Evolutionary conservation across 2,797 vertebrate species (phyloP).

Genomic region (Leuciscus waleckii): DNA sequence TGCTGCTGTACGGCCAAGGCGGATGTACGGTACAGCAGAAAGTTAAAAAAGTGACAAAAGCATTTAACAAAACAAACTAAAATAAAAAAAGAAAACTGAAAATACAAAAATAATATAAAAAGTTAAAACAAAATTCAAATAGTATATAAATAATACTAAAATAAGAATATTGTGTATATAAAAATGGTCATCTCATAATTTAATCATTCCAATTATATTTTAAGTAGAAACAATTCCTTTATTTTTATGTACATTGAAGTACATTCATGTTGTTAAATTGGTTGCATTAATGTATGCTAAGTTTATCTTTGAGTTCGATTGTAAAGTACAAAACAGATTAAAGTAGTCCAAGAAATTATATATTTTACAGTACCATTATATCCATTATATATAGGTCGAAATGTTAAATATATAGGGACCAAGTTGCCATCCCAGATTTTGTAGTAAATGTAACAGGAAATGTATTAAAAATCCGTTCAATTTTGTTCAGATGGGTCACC

Average conservation of each 20-base stretch:
- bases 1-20: too few relatives aligned
- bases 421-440: not conserved
- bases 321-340: not conserved
- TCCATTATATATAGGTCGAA: not conserved
- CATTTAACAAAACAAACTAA: not conserved
- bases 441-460: not conserved
- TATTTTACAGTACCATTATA: not conserved
- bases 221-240: not conserved
- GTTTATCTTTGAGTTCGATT: not conserved
- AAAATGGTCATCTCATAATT: not conserved
- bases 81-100: not conserved
- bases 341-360: not conserved
- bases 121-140: not conserved
- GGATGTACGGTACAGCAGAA: too few relatives aligned
- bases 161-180: not conserved
- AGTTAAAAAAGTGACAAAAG: not conserved
- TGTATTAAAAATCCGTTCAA: not conserved
- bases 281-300: not conserved
- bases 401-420: not conserved
- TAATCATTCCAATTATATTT: not conserved
- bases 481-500: not conserved
- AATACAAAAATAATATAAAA: not conserved
- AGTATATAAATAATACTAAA: not conserved
- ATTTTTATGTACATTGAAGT: not conserved
- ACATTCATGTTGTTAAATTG: not conserved